Conservation (phyloP, 1,140 invertebrate species). For the Atta cephalotes region DNA sequence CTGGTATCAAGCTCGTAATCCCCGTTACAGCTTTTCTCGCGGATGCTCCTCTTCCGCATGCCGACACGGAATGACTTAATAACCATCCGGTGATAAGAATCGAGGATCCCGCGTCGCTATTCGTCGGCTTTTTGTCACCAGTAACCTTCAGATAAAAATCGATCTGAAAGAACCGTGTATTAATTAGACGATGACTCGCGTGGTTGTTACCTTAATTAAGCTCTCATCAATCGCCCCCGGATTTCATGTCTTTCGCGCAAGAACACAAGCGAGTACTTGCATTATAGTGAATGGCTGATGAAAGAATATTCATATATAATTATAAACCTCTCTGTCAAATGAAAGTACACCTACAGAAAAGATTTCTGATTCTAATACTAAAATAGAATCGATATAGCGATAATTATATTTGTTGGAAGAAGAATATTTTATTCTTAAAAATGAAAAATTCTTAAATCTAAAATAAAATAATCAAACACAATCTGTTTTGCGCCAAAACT, state of each 20-base stretch:
- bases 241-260: neutral
- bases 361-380: too few relatives aligned
- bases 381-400: too few relatives aligned
- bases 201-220: slow-evolving; percentile 46
- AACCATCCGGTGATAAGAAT: slow-evolving; percentile 29
- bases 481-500: too few relatives aligned
- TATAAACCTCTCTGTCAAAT: neutral
- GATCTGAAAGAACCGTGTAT: neutral
- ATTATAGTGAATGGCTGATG: neutral
- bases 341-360: too few relatives aligned
- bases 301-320: neutral
- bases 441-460: too few relatives aligned
- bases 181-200: slow-evolving; percentile 50
- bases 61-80: slow-evolving; percentile 43
- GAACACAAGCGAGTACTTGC: neutral
- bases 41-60: slow-evolving; percentile 17
- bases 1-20: slow-evolving; percentile 33
- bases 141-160: slow-evolving; percentile 28
- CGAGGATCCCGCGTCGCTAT: neutral
- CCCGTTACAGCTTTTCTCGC: slow-evolving; percentile 46
- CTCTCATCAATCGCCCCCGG: slow-evolving; percentile 10
- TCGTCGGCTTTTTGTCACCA: slow-evolving; percentile 23
- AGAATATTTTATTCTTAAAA: too few relatives aligned
- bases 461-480: too few relatives aligned
- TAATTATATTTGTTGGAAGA: too few relatives aligned